Conservation (phyloP, 2,888 invertebrate species). For the Antheraea yamamai region DNA sequence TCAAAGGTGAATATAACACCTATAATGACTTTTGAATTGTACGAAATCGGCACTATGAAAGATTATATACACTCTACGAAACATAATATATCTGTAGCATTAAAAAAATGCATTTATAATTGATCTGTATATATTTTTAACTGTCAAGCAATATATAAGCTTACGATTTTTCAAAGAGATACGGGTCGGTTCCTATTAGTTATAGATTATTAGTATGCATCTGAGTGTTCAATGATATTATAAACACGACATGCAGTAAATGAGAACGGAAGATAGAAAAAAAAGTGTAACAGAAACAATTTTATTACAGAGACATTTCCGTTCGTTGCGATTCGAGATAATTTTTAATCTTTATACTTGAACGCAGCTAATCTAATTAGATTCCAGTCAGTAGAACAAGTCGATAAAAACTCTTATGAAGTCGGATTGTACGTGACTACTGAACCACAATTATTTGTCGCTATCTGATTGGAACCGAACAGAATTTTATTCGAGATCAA, state of each 20-base stretch:
- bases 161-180: constrained; percentile 29
- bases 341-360: constrained; percentile 59
- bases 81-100: background rate
- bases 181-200: constrained; percentile 29
- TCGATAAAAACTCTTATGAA: constrained; percentile 61
- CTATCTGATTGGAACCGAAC: constrained; percentile 23
- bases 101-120: constrained; percentile 16
- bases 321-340: constrained; percentile 58
- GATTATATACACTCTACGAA: background rate
- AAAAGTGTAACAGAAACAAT: constrained; percentile 61
- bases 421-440: constrained; percentile 44
- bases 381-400: constrained; percentile 56
- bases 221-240: constrained; percentile 50
- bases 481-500: constrained; percentile 16
- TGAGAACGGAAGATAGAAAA: constrained; percentile 65
- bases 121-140: constrained; percentile 25
- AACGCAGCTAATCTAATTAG: constrained; percentile 63
- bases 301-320: constrained; percentile 70
- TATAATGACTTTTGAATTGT: background rate
- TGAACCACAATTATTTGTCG: constrained; percentile 53
- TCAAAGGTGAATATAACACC: too few relatives aligned
- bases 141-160: constrained; percentile 28
- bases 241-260: constrained; percentile 52
- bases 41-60: background rate
- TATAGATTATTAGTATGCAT: constrained; percentile 32